These are phyloP conservation scores for Antechinus flavipes DNA, from an alignment of 2,113 vertebrate species.

Conservation along the genomic window DNA sequence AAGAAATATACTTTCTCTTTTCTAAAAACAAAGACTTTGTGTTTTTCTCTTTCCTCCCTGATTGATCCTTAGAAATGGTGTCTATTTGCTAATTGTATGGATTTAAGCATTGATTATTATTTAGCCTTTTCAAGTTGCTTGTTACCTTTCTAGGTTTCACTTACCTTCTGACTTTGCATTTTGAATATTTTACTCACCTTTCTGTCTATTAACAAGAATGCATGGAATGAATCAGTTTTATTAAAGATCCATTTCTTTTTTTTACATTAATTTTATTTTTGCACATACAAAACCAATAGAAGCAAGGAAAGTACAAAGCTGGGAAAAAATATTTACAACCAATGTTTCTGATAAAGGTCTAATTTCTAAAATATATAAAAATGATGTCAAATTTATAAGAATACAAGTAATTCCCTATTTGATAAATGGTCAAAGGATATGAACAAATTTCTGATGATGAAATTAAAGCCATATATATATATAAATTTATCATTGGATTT, in stretches of 20 bases:
- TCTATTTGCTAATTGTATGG: not conserved
- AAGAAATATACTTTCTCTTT: not conserved
- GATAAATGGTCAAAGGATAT: no score
- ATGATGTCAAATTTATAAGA: no score
- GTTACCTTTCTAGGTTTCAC: not conserved
- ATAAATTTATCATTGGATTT: no score
- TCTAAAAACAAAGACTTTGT: not conserved
- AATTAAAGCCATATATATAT: no score
- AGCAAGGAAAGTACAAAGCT: no score
- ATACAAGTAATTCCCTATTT: no score
- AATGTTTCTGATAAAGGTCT: no score
- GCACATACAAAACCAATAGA: no score
- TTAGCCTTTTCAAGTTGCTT: not conserved
- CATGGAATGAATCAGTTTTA: not conserved
- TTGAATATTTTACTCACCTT: not conserved
- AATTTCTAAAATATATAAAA: no score
- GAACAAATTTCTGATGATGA: no score
- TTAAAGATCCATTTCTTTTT: not conserved
- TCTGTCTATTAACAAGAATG: not conserved
- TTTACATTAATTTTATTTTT: no score
- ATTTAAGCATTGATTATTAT: not conserved
- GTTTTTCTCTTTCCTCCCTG: not conserved
- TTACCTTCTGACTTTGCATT: not conserved
- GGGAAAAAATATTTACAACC: no score
- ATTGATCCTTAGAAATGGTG: not conserved